Conservation (phyloP, 2,797 vertebrate species). For the Cuculus canorus region DNA sequence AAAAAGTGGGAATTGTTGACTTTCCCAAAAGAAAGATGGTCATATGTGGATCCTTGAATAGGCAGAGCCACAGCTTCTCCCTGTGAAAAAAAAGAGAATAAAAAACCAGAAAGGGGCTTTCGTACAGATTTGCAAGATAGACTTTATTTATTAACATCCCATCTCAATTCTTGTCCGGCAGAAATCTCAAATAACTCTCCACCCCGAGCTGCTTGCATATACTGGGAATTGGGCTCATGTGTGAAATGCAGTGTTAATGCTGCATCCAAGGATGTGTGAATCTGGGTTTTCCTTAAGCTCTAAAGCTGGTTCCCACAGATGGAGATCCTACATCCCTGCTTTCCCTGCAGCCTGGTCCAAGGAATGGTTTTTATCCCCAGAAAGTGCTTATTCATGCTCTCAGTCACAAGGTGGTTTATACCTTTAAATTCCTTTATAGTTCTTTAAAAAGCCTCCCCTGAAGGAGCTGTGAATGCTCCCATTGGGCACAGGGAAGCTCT, state of each 20-base stretch:
- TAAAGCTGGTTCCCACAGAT: neutral
- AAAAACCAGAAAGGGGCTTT: neutral
- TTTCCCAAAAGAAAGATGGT: neutral
- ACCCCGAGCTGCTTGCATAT: neutral
- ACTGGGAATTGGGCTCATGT: fast-evolving
- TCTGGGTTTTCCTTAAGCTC: neutral
- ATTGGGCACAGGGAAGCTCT: fast-evolving
- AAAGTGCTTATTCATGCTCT: neutral
- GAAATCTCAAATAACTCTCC: neutral
- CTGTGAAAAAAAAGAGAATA: neutral
- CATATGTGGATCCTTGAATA: neutral
- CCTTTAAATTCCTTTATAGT: neutral
- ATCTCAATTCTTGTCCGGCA: neutral
- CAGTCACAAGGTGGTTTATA: neutral
- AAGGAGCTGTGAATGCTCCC: neutral
- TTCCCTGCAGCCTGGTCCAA: neutral
- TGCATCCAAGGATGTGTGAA: neutral
- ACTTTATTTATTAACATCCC: neutral
- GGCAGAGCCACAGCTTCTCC: neutral
- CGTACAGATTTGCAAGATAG: neutral
- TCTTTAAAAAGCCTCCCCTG: neutral
- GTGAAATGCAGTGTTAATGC: fast-evolving
- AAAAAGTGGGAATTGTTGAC: neutral
- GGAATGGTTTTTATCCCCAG: neutral
- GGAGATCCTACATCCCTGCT: neutral